Percentiles rank a stretch among this genome's conserved stretches.
These are phyloP conservation scores for Sakesphorus luctuosus DNA, from an alignment of 2,113 vertebrate species.

Conservation along the genomic window DNA sequence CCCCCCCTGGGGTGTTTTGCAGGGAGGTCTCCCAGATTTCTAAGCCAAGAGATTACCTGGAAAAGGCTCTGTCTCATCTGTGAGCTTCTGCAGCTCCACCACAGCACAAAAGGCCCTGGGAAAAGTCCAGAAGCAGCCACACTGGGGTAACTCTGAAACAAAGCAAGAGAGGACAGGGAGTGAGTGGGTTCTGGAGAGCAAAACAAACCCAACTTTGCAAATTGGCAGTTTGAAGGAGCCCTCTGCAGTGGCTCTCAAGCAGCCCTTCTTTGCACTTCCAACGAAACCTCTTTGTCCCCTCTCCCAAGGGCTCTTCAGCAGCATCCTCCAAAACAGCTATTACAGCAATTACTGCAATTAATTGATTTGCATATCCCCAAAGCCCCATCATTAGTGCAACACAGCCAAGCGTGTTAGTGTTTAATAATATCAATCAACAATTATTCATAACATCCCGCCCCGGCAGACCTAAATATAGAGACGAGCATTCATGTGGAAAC, in stretches of 20 bases:
- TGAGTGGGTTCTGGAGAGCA: neutral
- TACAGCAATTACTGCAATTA: conserved; percentile 58
- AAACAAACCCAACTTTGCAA: neutral
- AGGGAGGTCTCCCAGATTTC: neutral
- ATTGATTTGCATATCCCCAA: conserved; percentile 67
- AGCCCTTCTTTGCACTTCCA: neutral
- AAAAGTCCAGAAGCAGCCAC: neutral
- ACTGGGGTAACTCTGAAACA: neutral
- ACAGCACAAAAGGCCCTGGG: neutral
- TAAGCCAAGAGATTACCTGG: conserved; percentile 2
- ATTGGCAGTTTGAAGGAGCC: neutral
- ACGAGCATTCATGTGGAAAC: conserved; percentile 46
- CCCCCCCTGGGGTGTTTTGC: neutral
- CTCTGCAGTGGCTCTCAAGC: neutral
- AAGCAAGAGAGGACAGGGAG: neutral
- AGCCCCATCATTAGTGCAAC: conserved; percentile 60
- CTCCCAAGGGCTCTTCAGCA: conserved; percentile 34
- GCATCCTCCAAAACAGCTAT: conserved; percentile 37
- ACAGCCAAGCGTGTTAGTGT: conserved; percentile 60
- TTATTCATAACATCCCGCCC: conserved; percentile 52
- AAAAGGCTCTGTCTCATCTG: neutral
- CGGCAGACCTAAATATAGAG: conserved; percentile 55
- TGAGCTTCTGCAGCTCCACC: neutral
- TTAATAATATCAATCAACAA: conserved; percentile 66
- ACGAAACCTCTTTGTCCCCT: neutral